Evolutionary conservation across 2,797 vertebrate genomes (phyloP), one percentile per base, ranked within the genome.

Genomic region (Apogon talboti): DNA sequence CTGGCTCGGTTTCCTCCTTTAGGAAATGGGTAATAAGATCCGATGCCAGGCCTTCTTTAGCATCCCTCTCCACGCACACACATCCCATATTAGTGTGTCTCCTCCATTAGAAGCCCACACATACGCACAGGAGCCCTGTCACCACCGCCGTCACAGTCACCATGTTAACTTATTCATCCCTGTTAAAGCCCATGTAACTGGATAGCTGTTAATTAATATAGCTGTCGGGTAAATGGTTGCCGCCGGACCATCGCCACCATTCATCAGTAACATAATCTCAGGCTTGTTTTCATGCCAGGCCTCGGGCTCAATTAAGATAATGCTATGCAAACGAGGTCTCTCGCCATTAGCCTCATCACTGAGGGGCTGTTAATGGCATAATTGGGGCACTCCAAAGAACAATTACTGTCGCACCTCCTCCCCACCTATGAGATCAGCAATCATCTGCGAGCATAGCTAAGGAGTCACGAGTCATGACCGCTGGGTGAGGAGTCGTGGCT

Each of bases 151-250:
- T 87, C 87, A 88, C 82, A 76, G 84, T 85, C 82, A 80, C 90
- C 81, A 82, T 85, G 87, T 90, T 93, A 82, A 94, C 88, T 93
- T 92, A 93, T 93, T 93, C 88, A 94, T 92, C 83, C 82, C 86
- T 79, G 91, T 91, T 94, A 94, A 94, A 94, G 89, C 92, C 92
- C 90, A 89, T 92, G 96, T 96, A 95, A 97, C 93, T 87, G 87
- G 95, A 96, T 95, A 94, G 94, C 94, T 33, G 94, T 95, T 97
- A 96, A 97, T 98, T 96, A 97, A 97, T 96, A 95, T 95, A 95
- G 93, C 95, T 96, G 96, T 95, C 94, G 93, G 95, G 94, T 95
- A 96, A 95, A 94, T 92, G 82, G 71, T 94, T 93, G 95, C 94
- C 81, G 91, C 89, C 93, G 1, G 94, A 96, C 93, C 95, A 91